Base-by-base conservation (phyloP, 2,888 invertebrate genomes). In the Tineola bisselliella region DNA sequence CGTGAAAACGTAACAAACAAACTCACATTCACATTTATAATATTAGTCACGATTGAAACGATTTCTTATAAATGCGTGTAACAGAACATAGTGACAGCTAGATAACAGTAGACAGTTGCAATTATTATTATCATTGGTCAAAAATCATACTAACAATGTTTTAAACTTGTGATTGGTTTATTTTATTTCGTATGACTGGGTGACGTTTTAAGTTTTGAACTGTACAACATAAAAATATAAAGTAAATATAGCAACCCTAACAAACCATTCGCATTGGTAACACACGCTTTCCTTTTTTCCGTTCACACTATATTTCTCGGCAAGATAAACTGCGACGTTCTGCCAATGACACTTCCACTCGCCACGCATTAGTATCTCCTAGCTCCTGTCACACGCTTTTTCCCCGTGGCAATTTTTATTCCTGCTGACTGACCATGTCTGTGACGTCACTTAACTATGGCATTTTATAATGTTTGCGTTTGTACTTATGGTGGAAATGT, bases 361-460 rank as follows among this genome's bases (percentile, higher is more conserved):
- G 74, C 70, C 72, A 66, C 76, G 75, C 78, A 83, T 84, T 83
- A 84, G 81, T 72, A 81, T 74, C 84, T 82, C 81, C 76, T 79
- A 72, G 81, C 77, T 82, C 54, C 12, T 33, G 52, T 48, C 80
- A 79, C 81, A 80, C 80, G 31, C 78, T 79, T 82, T 81, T 77
- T 76, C 77, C 84, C 82, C 69, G 75, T 74, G 76, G 82, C 82
- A 74, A 75, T 82, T 84, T 84, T 84, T 83, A 84, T 84, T 83
- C 77, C 73, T 18, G 76, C 80, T 83, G 84, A 76, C 80, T 83
- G 84, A 84, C 84, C 84, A 78, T 19, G 19, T 12, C n/a, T n/a
- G 8, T n/a, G 18, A 25, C 19, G 30, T 19, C 17, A 83, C 79
- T 75, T 25, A 81, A 77, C 79, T 71, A 75, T 76, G 72, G 76